phyloP scores from a whole-genome alignment of 1,140 invertebrate genomes.

The Thereuonema tuberculata region DNA sequence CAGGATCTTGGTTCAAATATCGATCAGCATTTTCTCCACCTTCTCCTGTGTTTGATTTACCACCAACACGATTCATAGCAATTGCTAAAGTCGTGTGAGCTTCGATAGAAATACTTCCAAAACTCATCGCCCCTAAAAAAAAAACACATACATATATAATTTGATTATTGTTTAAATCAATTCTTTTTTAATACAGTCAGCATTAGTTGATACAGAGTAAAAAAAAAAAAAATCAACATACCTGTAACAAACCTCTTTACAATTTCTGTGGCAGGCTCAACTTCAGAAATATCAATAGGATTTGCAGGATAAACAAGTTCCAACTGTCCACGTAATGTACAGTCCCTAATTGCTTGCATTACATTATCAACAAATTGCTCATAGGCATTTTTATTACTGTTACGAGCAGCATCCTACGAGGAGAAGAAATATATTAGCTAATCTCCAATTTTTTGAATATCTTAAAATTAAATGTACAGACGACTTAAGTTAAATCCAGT shows the following conservation, averaged over 20 bases:
- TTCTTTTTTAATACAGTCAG: too few species aligned
- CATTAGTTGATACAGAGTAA: background rate
- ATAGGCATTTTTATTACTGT: constrained; percentile 69
- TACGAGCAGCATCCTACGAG: constrained; percentile 59
- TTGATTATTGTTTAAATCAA: background rate
- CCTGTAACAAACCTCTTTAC: constrained; percentile 75
- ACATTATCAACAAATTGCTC: constrained; percentile 76
- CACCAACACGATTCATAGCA: constrained; percentile 93
- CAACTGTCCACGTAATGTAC: constrained; percentile 84
- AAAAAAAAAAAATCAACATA: constrained; percentile 17
- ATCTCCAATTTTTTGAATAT: too few species aligned
- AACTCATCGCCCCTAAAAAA: constrained; percentile 66
- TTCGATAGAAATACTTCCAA: constrained; percentile 84
- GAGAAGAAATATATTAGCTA: background rate
- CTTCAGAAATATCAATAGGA: constrained; percentile 67
- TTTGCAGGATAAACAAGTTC: constrained; percentile 62
- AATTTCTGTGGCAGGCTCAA: constrained; percentile 82
- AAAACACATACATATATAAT: background rate
- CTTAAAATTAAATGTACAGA: too few species aligned
- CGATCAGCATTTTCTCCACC: constrained; percentile 69
- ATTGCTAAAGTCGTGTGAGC: constrained; percentile 87
- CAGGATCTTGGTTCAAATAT: constrained; percentile 65
- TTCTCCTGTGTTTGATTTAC: constrained; percentile 95
- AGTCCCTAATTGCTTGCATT: constrained; percentile 68
- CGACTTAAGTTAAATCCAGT: too few species aligned